Percentiles rank a stretch among this genome's conserved stretches.
These are phyloP conservation scores for Meloidogyne floridensis DNA, from an alignment of 1,140 invertebrate genomes.

Conservation along the genomic window DNA sequence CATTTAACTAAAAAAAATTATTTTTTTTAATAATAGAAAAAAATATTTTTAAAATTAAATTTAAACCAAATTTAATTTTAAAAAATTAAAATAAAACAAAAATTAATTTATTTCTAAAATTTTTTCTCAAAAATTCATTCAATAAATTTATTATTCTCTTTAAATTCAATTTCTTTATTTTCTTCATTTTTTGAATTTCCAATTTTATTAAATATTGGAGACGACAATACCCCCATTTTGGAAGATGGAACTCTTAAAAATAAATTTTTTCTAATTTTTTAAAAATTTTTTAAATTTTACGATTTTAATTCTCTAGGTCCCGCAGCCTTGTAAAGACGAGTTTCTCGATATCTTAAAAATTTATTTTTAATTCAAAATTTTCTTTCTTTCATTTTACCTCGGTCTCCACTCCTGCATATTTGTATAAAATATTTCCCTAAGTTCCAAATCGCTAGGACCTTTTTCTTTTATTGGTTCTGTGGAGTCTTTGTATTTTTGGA, in stretches of 20 bases:
- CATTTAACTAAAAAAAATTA: not conserved
- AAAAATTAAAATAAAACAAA: not conserved
- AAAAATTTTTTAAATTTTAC: not conserved
- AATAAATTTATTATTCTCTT: not conserved
- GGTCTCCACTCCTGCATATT: conserved; percentile 42
- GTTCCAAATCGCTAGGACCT: conserved; percentile 32
- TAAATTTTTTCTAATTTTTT: not conserved
- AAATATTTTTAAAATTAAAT: not conserved
- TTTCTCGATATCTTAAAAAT: conserved; percentile 51
- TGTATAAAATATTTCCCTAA: conserved; percentile 41
- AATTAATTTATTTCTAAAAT: not conserved
- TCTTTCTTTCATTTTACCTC: conserved; percentile 18
- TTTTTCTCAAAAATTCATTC: not conserved
- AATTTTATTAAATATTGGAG: conserved; percentile 15
- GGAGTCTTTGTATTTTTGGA: not conserved
- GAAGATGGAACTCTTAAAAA: conserved; percentile 15
- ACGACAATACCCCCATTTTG: not conserved
- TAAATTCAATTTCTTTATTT: conserved; percentile 1
- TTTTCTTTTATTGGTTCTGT: not conserved
- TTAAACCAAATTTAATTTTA: not conserved
- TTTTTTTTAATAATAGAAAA: not conserved
- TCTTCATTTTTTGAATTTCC: not conserved
- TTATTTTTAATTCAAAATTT: not conserved
- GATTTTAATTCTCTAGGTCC: conserved; percentile 12
- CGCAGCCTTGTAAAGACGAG: conserved; percentile 45